These are phyloP conservation scores for Pseudotriccus pelzelni DNA, from an alignment of 2,797 vertebrate species.

Conservation along the genomic window DNA sequence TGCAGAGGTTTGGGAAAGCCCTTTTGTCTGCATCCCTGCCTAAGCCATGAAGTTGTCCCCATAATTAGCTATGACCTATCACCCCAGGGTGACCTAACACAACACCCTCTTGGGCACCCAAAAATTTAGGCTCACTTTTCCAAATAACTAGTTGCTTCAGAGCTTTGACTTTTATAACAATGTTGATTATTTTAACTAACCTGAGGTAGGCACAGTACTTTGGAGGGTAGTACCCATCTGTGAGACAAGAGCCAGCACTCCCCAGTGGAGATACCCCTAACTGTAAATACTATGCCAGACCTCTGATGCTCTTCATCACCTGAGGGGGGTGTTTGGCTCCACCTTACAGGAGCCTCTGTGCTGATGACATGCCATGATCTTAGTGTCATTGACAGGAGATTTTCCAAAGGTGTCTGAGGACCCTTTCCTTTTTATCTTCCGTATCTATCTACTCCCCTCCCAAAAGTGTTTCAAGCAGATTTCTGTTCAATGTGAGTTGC, in stretches of 20 bases:
- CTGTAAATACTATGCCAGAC: background rate
- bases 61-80: background rate
- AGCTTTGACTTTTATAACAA: background rate
- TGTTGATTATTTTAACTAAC: background rate
- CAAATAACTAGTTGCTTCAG: background rate
- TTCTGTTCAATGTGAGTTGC: background rate
- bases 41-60: background rate
- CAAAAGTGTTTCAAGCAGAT: background rate
- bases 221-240: background rate
- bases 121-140: background rate
- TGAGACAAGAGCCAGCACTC: background rate
- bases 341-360: background rate
- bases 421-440: background rate
- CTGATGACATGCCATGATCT: background rate
- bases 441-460: background rate
- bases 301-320: background rate
- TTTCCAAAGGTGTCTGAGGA: background rate
- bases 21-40: background rate
- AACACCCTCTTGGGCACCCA: background rate
- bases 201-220: background rate
- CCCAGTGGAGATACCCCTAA: fast-evolving
- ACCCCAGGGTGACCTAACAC: background rate
- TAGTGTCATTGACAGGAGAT: background rate
- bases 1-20: background rate
- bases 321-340: background rate